Evolutionary conservation across 2,797 vertebrate genomes (phyloP), one percentile per base, ranked within the genome.

Genomic region (Myotis planiceps): DNA sequence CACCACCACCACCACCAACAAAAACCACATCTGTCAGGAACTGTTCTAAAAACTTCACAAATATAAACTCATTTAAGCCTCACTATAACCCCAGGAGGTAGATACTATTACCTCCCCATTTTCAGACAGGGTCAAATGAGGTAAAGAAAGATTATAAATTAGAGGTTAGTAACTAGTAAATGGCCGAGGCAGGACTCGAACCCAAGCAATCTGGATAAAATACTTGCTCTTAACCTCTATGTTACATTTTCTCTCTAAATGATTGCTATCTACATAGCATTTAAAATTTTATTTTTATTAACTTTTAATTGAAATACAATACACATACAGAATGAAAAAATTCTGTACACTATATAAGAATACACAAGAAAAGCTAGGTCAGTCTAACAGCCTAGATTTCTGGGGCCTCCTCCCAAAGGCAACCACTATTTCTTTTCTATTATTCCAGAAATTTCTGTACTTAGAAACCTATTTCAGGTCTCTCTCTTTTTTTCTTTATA

Each of bases 291-390:
- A 72, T 12, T 90, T 81, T 51, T 55, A 74, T 29, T 78, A 47
- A 81, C 49, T 94, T 51, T 90, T 78, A 78, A 90, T 3, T 81
- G 72, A 96, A 89, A 93, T 42, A 90, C 32, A 65, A 88, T 51
- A 49, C 7, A 55, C 29, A 72, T 19, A 85, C 13, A 87, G 7
- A 60, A 51, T 23, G 4, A 37, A 87, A 95, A 74, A 69, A 65
- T 23, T 79, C 16, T n/a, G 60, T 32, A 37, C 14, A 37, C 16
- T 32, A 32, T 42, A 58, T 88, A 90, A 96, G 45, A 39, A 34
- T 60, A 72, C 47, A 19, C 3, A 82, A 94, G 37, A 82, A 92
- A 94, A 88, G 81, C 65, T 69, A 68, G 29, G 13, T 81, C 21
- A 81, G 29, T 63, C 39, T 82, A 94, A 76, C 37, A 78, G 60